Conservation (phyloP, 2,797 vertebrate genomes). For the Selene dorsalis region DNA sequence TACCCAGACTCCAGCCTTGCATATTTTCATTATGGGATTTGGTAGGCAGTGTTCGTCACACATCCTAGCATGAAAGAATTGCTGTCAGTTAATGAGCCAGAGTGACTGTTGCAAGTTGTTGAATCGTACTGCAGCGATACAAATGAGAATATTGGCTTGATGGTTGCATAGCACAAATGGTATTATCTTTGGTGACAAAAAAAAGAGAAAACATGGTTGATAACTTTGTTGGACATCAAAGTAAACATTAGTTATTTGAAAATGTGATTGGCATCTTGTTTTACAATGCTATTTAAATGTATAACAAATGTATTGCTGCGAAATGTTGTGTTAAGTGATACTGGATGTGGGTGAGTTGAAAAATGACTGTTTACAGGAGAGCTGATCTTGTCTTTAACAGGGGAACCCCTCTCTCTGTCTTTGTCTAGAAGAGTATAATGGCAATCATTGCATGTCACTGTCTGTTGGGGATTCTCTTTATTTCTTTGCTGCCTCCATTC, state of each 20-base stretch:
- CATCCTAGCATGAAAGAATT: not conserved
- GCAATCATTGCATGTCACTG: conserved; percentile 7
- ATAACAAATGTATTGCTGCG: not conserved
- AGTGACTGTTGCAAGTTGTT: conserved; percentile 9
- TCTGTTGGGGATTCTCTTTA: conserved; percentile 16
- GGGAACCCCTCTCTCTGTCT: conserved; percentile 12
- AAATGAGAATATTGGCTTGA: not conserved
- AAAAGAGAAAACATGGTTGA: not conserved
- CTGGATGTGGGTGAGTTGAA: conserved; percentile 6
- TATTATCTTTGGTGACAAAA: not conserved
- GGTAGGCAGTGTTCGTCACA: not conserved
- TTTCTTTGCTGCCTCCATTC: conserved; percentile 13
- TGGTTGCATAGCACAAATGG: not conserved
- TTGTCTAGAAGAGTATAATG: conserved; percentile 15
- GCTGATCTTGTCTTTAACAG: conserved; percentile 8
- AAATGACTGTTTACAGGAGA: conserved; percentile 24
- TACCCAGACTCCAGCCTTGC: conserved; percentile 1
- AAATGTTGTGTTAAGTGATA: not conserved
- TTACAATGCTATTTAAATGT: conserved; percentile 2
- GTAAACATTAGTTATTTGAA: conserved; percentile 15
- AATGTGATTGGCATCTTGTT: not conserved
- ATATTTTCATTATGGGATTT: conserved; percentile 17
- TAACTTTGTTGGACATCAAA: not conserved
- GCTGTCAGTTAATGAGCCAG: not conserved
- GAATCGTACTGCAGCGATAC: conserved; percentile 17